Conservation (phyloP, 2,113 vertebrate species). For the Erinaceus europaeus region DNA sequence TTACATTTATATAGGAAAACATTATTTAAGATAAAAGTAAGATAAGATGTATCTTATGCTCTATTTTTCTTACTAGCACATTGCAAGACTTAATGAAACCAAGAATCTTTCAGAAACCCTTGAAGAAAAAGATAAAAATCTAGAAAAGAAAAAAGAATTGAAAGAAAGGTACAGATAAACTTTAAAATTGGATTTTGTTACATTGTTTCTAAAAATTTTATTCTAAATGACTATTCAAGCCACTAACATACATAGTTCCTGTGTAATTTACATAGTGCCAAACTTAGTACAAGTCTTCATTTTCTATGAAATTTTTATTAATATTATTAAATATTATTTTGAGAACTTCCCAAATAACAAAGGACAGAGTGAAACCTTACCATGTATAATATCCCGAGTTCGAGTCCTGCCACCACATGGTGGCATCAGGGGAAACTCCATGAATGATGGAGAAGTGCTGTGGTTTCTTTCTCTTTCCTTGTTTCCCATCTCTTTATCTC, state of each 20-base stretch:
- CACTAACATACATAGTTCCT: not conserved
- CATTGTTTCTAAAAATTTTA: constrained; percentile 31
- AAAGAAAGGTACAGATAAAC: constrained; percentile 81
- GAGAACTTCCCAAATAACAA: too few species aligned
- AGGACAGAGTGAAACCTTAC: too few species aligned
- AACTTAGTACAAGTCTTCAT: too few species aligned
- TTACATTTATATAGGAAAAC: not conserved
- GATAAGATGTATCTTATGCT: not conserved
- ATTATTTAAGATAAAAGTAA: constrained; percentile 30
- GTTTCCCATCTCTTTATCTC: too few species aligned
- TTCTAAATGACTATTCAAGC: not conserved
- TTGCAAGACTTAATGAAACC: constrained; percentile 68
- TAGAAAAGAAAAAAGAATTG: constrained; percentile 71
- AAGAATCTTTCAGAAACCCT: constrained; percentile 61
- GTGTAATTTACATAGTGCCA: too few species aligned
- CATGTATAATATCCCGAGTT: too few species aligned
- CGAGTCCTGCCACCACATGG: too few species aligned
- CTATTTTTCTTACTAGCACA: constrained; percentile 70
- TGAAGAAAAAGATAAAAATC: constrained; percentile 68
- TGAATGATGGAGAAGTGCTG: too few species aligned
- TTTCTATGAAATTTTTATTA: constrained; percentile 21
- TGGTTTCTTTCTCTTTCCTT: too few species aligned
- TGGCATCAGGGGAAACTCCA: too few species aligned
- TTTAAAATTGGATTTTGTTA: constrained; percentile 50
- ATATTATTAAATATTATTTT: constrained; percentile 16